phyloP scores from a whole-genome alignment of 2,888 invertebrate species.

The Aporophyla nigra region DNA sequence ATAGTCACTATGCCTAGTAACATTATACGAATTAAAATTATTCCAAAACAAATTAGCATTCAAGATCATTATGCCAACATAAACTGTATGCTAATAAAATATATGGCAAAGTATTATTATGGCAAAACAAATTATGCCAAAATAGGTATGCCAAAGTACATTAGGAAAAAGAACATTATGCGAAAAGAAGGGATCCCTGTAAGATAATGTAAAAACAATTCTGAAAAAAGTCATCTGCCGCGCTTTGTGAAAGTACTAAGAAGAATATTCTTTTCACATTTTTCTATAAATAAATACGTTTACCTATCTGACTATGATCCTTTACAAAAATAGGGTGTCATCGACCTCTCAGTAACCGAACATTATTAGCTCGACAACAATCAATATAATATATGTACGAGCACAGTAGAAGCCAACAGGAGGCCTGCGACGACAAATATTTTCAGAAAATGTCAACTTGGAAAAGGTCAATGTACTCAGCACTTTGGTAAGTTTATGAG shows the following conservation, averaged over 20 bases:
- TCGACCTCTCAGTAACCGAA: conserved; percentile 4
- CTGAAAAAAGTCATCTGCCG: background rate
- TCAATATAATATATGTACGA: conserved; percentile 18
- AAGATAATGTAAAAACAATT: too few relatives aligned
- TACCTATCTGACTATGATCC: background rate
- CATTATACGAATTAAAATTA: too few relatives aligned
- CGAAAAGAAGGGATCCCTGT: too few relatives aligned
- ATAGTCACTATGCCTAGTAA: too few relatives aligned
- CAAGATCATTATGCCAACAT: too few relatives aligned
- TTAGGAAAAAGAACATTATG: too few relatives aligned
- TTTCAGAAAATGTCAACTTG: conserved; percentile 13
- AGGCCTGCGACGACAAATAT: conserved; percentile 29
- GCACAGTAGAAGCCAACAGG: conserved; percentile 6
- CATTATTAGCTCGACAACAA: background rate
- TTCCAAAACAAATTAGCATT: too few relatives aligned
- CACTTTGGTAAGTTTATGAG: background rate
- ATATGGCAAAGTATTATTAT: too few relatives aligned
- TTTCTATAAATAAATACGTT: background rate
- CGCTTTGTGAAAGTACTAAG: background rate
- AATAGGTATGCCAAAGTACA: too few relatives aligned
- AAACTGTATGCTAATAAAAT: too few relatives aligned
- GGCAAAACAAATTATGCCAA: too few relatives aligned
- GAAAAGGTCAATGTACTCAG: conserved; percentile 15
- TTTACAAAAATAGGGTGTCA: background rate
- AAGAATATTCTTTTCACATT: background rate